Evolutionary conservation across 2,113 vertebrate genomes (phyloP), one percentile per base, ranked within the genome.

Genomic region (Cyanoramphus novaezelandiae): DNA sequence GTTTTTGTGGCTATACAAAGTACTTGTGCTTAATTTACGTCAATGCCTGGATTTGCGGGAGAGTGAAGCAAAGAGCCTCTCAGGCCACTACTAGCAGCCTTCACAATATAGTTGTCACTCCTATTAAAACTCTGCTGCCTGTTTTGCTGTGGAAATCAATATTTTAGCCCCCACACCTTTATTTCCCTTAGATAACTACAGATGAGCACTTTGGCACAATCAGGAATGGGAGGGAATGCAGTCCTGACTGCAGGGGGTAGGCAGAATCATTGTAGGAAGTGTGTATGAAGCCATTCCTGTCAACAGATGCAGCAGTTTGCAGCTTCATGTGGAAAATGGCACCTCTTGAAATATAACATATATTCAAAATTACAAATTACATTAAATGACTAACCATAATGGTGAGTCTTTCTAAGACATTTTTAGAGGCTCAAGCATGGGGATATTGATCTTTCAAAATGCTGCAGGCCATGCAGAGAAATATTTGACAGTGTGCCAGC

Each of bases 301-400:
- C 0, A 0, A 8, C 39, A 35, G 21, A 46, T 74, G 11, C 17
- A 53, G 69, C 13, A 31, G 6, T 17, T 28, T 33, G 17, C 25
- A 27, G 9, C 64, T 70, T 65, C 7, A 8, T 20, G 43, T 62
- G 44, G 68, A 39, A 87, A 82, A 23, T 41, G 24, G 16, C n/a
- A 83, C 21, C 44, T 90, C 37, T n/a, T 77, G 44, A 82, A 84
- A 60, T 59, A 16, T 3, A n/a, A 2, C 2, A 86, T 31, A 39
- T 71, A 46, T 16, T 92, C 76, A 63, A 4, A 82, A 69, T 86
- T 41, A 13, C 23, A 62, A 41, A 37, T 74, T 41, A 77, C n/a
- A 28, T 79, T 44, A 69, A 82, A 81, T 46, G 27, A 29, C 43
- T 68, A 11, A 20, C 12, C 9, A 11, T 64, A 46, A 33, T 33